phyloP scores from a whole-genome alignment of 2,113 vertebrate genomes.

The Vidua chalybeata region DNA sequence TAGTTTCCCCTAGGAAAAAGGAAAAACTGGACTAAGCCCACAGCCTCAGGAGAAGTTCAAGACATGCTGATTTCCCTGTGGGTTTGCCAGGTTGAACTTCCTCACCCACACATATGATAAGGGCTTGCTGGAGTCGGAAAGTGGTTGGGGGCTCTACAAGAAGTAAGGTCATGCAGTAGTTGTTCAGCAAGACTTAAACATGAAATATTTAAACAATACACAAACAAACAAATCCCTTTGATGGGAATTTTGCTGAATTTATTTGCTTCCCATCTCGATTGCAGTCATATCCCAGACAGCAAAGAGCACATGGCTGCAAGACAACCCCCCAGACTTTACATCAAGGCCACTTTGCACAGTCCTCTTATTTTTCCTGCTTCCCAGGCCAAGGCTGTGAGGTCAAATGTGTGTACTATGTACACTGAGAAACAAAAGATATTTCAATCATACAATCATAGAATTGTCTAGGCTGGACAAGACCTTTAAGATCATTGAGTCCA shows the following conservation, averaged over 20 bases:
- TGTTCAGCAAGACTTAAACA: neutral
- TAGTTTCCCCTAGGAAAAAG: neutral
- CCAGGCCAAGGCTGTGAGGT: neutral
- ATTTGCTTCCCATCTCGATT: fast-evolving
- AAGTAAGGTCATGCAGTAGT: neutral
- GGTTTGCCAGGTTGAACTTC: neutral
- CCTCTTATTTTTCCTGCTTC: neutral
- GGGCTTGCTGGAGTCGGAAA: neutral
- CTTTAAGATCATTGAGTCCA: neutral
- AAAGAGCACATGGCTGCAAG: neutral
- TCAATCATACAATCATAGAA: neutral
- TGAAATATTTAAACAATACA: neutral
- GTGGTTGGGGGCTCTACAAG: neutral
- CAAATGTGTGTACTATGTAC: neutral
- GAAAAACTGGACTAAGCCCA: neutral
- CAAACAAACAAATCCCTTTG: neutral
- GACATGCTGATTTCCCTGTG: neutral
- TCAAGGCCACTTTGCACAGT: neutral
- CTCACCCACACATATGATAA: fast-evolving
- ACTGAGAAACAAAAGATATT: conserved; percentile 9
- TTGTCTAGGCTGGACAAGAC: neutral
- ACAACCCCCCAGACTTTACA: fast-evolving
- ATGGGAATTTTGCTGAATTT: neutral
- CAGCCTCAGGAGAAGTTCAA: neutral
- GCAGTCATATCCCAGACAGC: neutral